Percentiles rank a stretch among this genome's conserved stretches.
phyloP scores from a whole-genome alignment of 2,797 vertebrate genomes.

The Lerista edwardsae region DNA sequence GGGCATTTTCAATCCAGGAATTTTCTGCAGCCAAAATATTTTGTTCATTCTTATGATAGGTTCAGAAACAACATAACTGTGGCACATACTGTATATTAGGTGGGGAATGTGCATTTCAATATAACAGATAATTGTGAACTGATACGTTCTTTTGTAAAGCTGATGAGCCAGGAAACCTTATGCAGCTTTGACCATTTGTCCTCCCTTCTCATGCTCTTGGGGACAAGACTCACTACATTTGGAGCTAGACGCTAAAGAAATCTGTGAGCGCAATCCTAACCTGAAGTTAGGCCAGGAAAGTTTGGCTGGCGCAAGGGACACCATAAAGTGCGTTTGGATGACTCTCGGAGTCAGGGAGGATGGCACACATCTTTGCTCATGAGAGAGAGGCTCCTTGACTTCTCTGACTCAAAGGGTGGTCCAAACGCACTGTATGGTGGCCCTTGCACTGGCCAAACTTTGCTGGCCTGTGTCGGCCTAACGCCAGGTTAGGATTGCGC shows the following conservation, averaged over 20 bases:
- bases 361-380: no score
- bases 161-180: not conserved
- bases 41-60: not conserved
- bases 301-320: no score
- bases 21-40: not conserved
- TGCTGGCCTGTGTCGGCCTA: no score
- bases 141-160: not conserved
- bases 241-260: not conserved
- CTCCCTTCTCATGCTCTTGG: not conserved
- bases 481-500: no score
- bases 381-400: no score
- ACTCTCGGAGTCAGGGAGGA: no score
- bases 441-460: no score
- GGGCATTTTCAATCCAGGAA: not conserved
- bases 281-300: no score
- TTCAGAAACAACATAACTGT: not conserved
- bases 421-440: no score
- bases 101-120: not conserved
- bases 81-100: not conserved
- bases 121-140: not conserved
- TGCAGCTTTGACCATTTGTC: not conserved
- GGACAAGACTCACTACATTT: not conserved
- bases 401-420: no score
- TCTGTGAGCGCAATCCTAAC: not conserved
- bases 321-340: no score